Base-by-base conservation (phyloP, 2,888 invertebrate species). In the Dysmachus trigonus region DNA sequence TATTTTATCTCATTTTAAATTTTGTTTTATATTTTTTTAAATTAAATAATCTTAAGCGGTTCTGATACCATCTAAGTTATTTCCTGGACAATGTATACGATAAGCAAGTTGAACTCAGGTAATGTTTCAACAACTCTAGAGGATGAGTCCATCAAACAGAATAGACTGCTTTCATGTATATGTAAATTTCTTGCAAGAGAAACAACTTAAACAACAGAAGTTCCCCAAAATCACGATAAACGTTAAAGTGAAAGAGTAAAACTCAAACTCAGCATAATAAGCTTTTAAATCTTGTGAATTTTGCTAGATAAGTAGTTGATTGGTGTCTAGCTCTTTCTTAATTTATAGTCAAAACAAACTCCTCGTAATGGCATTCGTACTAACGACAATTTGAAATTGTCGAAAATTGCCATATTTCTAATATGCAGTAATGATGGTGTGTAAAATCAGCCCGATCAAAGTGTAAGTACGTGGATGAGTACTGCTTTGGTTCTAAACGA, bases 371-470 rank as follows among this genome's bases (percentile, higher is more conserved):
- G 62, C 22, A 22, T 73, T 73, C 73, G 22, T 33, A 15, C 31
- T 73, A 73, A 73, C 31, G 18, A 73, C 31, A 31, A 33, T 30
- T 72, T 15, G 33, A n/a, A 33, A 73, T 38, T 27, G 33, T 22
- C 15, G 41, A 76, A 76, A 76, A 76, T 76, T 35, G 76, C 76
- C 76, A 76, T 76, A 38, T 41, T 76, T 76, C 22, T 35, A n/a
- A n/a, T n/a, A n/a, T 35, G 22, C 22, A 10, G 27, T 1, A 18
- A 18, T 22, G 53, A 53, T 53, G 18, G 18, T 53, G 18, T 53
- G 18, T 22, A 53, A 53, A 53, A 30, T 72, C 72, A 30, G 13
- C 72, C 53, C 10, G 62, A 6, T 62, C 27, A 22, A 62, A 62
- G 2, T 62, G 8, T 47, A n/a, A n/a, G n/a, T 47, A 47, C 18